Evolutionary conservation across 2,797 vertebrate genomes (phyloP), one percentile per base, ranked within the genome.

Genomic region (Notolepis coatsorum): DNA sequence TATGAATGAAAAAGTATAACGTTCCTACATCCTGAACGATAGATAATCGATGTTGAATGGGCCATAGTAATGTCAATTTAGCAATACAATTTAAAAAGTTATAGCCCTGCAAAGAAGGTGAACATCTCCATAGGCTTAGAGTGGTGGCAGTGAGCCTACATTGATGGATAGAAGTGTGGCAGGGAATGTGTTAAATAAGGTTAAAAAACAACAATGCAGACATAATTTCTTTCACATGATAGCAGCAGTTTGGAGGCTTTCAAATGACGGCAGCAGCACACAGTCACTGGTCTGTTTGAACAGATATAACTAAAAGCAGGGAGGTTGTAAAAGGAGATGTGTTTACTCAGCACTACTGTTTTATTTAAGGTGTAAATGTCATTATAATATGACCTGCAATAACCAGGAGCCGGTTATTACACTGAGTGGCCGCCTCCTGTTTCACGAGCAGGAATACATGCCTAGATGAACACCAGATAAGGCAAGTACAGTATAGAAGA

Each of bases 361-460:
- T 69, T 60, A 66, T 76, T 72, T 20, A 62, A 63, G 57, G n/a
- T 31, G 57, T 9, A 49, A 15, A 18, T 9, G 30, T 52, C 38
- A 48, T 61, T 49, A 30, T 5, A 17, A 70, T n/a, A 52, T 4
- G n/a, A 38, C 23, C 37, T 17, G 24, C 21, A 62, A 61, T 56
- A 25, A 39, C 6, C 41, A 54, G 0, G 38, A 31, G 24, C 15
- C 39, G 23, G 50, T 28, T 57, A 53, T 28, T 37, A 73, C 47
- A 65, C 52, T 31, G 24, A 45, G 58, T 35, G 39, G 7, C 27
- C 18, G 46, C 62, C 23, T 75, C 30, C 20, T n/a, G 27, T 61
- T 76, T 61, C 54, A 41, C 25, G 8, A 0, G 6, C n/a, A 21
- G 8, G 20, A 20, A 45, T 39, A 55, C 54, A 28, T 25, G 24